These are phyloP conservation scores for Diorhabda carinulata DNA, from an alignment of 1,140 invertebrate genomes.

Conservation along the genomic window DNA sequence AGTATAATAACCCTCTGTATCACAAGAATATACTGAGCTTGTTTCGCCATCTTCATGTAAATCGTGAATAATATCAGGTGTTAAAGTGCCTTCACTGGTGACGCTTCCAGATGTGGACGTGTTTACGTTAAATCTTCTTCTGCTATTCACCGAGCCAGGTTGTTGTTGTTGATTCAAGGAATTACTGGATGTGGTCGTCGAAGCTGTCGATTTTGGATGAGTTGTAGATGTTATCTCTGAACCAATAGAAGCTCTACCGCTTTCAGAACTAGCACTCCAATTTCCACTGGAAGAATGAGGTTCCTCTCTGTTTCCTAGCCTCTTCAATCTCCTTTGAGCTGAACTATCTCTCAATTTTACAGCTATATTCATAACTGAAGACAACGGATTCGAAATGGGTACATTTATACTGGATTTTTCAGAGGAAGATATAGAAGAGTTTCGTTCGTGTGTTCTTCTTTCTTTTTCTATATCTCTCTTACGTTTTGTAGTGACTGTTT, in stretches of 20 bases:
- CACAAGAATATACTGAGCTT: constrained; percentile 90
- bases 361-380: constrained; percentile 54
- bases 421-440: constrained; percentile 66
- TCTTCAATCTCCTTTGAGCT: constrained; percentile 58
- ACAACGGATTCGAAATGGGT: constrained; percentile 52
- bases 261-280: constrained; percentile 89
- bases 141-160: constrained; percentile 65
- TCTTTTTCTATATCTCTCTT: constrained; percentile 54
- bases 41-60: constrained; percentile 82
- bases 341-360: constrained; percentile 72
- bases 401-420: constrained; percentile 61
- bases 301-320: constrained; percentile 63
- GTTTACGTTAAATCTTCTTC: constrained; percentile 58
- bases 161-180: constrained; percentile 61
- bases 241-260: constrained; percentile 76
- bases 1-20: constrained; percentile 96
- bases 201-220: constrained; percentile 67
- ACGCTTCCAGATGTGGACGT: constrained; percentile 76
- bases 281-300: constrained; percentile 86
- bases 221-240: constrained; percentile 73
- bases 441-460: constrained; percentile 62
- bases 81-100: constrained; percentile 79
- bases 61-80: constrained; percentile 72
- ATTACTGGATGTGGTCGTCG: constrained; percentile 61
- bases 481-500: constrained; percentile 58